These are phyloP conservation scores for Myrmecobius fasciatus DNA, from an alignment of 2,113 vertebrate genomes.

Conservation along the genomic window DNA sequence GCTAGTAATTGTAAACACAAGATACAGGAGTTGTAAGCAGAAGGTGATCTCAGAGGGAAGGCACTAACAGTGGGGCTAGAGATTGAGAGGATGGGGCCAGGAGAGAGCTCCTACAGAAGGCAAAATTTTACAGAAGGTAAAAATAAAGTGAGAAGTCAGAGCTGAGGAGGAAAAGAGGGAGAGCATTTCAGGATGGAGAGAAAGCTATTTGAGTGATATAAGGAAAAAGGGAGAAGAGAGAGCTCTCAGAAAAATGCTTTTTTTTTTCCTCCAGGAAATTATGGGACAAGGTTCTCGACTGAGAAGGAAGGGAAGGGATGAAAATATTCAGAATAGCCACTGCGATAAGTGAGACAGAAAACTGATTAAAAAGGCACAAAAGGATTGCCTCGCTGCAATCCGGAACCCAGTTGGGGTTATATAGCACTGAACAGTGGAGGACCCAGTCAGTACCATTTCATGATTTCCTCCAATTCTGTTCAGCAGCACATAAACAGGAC, in stretches of 20 bases:
- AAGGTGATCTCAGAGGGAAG: neutral
- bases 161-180: neutral
- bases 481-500: neutral
- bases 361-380: neutral
- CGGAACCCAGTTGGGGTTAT: neutral
- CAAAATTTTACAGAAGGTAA: neutral
- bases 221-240: neutral
- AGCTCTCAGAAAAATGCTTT: neutral
- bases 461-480: neutral
- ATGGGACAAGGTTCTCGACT: neutral
- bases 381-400: neutral
- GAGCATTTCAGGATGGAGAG: neutral
- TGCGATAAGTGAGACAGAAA: neutral
- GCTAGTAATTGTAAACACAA: no score
- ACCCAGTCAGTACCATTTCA: neutral
- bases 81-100: neutral
- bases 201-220: neutral
- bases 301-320: neutral
- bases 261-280: neutral
- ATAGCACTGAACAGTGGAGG: neutral
- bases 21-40: no score
- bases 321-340: neutral
- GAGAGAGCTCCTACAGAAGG: neutral
- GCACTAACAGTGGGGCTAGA: neutral
- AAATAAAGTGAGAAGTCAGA: neutral